Percentiles rank a stretch among this genome's conserved stretches.
phyloP scores from a whole-genome alignment of 2,888 invertebrate species.

The Stratiomys singularior region DNA sequence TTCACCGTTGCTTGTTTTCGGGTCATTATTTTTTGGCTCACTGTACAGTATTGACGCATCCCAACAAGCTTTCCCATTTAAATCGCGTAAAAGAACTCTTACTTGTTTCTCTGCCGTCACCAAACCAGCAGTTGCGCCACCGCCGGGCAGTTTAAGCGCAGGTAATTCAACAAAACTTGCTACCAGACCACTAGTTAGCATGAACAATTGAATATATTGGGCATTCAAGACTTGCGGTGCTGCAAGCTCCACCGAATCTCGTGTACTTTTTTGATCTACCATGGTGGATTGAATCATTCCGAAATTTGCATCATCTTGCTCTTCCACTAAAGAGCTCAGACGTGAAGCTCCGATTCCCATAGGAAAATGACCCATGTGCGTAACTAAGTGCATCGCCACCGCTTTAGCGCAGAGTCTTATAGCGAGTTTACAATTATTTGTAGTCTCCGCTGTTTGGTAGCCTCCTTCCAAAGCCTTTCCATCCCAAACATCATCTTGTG shows the following conservation, averaged over 20 bases:
- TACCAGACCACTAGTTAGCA: constrained; percentile 83
- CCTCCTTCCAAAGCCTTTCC: constrained; percentile 60
- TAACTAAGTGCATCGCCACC: constrained; percentile 83
- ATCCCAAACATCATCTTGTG: constrained; percentile 61
- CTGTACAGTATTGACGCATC: constrained; percentile 91
- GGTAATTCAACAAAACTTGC: constrained; percentile 91
- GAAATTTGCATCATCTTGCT: constrained; percentile 82
- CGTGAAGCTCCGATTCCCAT: constrained; percentile 89
- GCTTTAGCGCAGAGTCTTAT: constrained; percentile 71
- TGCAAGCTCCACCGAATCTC: constrained; percentile 74
- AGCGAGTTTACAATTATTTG: constrained; percentile 68
- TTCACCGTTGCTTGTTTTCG: constrained; percentile 30
- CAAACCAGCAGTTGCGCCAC: constrained; percentile 79
- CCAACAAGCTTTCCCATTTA: constrained; percentile 96
- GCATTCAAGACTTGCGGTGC: constrained; percentile 84
- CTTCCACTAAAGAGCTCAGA: constrained; percentile 88
- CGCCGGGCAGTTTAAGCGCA: constrained; percentile 81
- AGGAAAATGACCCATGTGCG: constrained; percentile 95
- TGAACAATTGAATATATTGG: constrained; percentile 86
- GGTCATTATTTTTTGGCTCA: constrained; percentile 69
- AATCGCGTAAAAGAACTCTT: constrained; percentile 86
- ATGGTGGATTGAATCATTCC: constrained; percentile 44
- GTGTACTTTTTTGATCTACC: constrained; percentile 42
- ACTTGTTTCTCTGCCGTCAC: constrained; percentile 85
- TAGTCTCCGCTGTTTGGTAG: constrained; percentile 64